Percentiles rank a stretch among this genome's conserved stretches.
These are phyloP conservation scores for Thaumatotibia leucotreta DNA, from an alignment of 1,140 invertebrate species.

Conservation along the genomic window DNA sequence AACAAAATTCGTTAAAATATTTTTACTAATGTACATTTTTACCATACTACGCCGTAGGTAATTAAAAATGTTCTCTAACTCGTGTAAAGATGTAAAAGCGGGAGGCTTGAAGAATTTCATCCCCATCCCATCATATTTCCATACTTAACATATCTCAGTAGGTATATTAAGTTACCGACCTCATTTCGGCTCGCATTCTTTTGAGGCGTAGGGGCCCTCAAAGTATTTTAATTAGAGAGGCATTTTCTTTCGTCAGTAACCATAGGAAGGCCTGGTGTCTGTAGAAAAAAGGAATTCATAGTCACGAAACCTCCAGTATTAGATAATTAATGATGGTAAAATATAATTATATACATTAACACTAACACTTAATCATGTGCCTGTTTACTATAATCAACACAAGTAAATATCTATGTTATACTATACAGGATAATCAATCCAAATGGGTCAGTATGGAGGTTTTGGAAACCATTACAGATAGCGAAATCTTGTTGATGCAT, in stretches of 20 bases:
- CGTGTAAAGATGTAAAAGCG: not conserved
- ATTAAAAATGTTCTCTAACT: not conserved
- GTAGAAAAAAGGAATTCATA: not conserved
- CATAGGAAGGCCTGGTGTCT: not conserved
- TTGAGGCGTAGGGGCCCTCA: not conserved
- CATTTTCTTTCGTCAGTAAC: not conserved
- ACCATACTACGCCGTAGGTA: not conserved
- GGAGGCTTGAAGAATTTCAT: not conserved
- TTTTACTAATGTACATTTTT: not conserved
- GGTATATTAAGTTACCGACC: constrained; percentile 3
- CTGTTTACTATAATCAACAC: too few species aligned
- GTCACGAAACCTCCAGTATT: not conserved
- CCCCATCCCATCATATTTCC: not conserved
- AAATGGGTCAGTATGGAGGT: too few species aligned
- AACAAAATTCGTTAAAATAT: not conserved
- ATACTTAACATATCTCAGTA: constrained; percentile 7
- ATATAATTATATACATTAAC: too few species aligned
- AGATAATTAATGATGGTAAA: not conserved
- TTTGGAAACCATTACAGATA: too few species aligned
- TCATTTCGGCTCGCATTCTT: constrained; percentile 9
- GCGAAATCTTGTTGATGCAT: too few species aligned
- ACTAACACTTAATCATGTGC: too few species aligned
- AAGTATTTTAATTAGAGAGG: constrained; percentile 10
- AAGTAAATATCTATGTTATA: too few species aligned
- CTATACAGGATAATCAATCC: too few species aligned